Base-by-base conservation (phyloP, 2,888 invertebrate genomes). In the Bugula neritina region DNA sequence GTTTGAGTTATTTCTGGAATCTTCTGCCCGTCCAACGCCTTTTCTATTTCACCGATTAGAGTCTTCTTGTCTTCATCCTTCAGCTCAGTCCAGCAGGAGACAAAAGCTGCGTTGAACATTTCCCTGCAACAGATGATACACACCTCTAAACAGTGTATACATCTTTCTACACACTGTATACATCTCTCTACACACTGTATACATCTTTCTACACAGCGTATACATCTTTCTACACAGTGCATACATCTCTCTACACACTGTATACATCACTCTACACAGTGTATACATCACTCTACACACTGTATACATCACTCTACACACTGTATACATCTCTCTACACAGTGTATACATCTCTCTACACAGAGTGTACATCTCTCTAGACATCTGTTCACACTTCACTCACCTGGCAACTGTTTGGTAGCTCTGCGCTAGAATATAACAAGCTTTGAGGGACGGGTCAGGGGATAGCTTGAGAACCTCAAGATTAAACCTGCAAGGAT, bases 51-150 rank as follows among this genome's bases (percentile, higher is more conserved):
- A 71, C 89, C 88, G 10, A 96, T 91, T 1, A 99, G 87, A 79
- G 95, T 94, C 55, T 90, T 88, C 75, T 94, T 93, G 73, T 92
- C 90, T 0, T 88, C 86, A 54, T 90, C 89, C 72, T 90, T 90
- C 34, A 99, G 86, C 84, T 98, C 97, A 0, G 95, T 94, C 99
- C 99, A 99, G 82, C 98, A 97, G 0, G 97, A 97, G 10, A 99
- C 95, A 84, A 99, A 99, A 0, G 98, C 97, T 0, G 98, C 97
- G 84, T 99, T 98, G 84, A 99, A 99, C 35, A 99, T 85, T 82
- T 99, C 98, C 70, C 95, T 86, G 77, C 3, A 63, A 13, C 23
- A 5, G 57, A 5, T 23, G 52, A 52, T 55, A 55, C 25, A 23
- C 5, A 55, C 5, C 55, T 23, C 21, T 17, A 55, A 55, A 55